These are phyloP conservation scores for Vulpes vulpes DNA, from an alignment of 2,113 vertebrate species.

Conservation along the genomic window DNA sequence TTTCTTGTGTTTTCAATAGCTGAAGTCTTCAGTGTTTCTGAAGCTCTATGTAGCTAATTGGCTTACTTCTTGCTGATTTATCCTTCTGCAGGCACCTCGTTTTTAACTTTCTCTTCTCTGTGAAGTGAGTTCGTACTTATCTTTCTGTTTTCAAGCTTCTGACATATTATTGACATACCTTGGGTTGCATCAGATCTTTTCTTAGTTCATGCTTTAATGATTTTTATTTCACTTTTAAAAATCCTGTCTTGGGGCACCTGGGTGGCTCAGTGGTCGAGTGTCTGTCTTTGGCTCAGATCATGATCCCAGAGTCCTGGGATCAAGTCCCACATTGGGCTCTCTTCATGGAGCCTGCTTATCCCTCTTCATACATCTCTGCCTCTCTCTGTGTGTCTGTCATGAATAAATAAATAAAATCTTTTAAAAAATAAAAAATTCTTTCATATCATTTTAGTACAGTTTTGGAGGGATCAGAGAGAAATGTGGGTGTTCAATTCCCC, in stretches of 20 bases:
- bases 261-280: not conserved
- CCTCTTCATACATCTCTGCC: not conserved
- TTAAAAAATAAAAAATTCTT: not conserved
- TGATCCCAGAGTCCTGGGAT: not conserved
- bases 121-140: not conserved
- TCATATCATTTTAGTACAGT: not conserved
- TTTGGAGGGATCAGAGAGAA: not conserved
- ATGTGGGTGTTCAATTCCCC: not conserved
- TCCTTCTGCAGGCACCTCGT: not conserved
- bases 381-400: not conserved
- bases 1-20: not conserved
- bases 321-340: not conserved
- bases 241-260: not conserved
- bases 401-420: not conserved
- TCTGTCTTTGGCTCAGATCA: not conserved
- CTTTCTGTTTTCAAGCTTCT: not conserved
- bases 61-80: not conserved
- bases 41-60: not conserved
- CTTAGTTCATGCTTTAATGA: not conserved
- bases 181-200: not conserved
- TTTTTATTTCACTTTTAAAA: slow-evolving; percentile 1
- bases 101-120: slow-evolving; percentile 44
- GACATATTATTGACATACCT: not conserved
- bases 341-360: not conserved
- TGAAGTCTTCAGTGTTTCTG: not conserved